Evolutionary conservation across 1,140 invertebrate species (phyloP), one percentile per base, ranked within the genome.

Genomic region (Philotrypesis tridentata): DNA sequence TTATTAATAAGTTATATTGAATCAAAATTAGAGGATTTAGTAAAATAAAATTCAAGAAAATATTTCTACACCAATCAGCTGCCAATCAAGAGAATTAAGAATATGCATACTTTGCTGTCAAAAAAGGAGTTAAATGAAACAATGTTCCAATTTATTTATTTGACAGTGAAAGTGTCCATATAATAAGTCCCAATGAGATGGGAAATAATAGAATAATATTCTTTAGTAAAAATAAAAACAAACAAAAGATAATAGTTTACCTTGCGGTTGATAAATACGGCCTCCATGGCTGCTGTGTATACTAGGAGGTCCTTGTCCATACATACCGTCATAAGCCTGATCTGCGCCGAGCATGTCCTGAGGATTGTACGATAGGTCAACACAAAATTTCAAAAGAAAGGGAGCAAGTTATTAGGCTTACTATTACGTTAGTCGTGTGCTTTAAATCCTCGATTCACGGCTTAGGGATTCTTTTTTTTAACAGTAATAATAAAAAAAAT

Each of bases 281-380:
- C 94, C 94, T 86, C 94, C 94, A 89, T 95, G 95, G 89, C 94
- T 95, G 93, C 95, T 95, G 90, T 96, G 95, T 86, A 96, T 95
- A 90, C 95, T 96, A 86, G 95, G 95, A 86, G 95, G 95, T 88
- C 95, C 95, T 93, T 96, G 96, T 89, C 95, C 95, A 93, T 98
- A 98, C 93, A 98, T 95, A 92, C 95, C 95, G 89, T 98, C 96
- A 94, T 97, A 98, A 86, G 96, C 95, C 92, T 97, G 97, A 90
- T 98, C 97, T 86, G 96, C 95, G 87, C 95, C 96, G 92, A 98
- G 95, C 95, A 97, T 97, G 92, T 97, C 96, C 95, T 97, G 94
- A 87, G 93, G 93, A 93, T 82, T 82, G 92, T 89, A 92, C 88
- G 92, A 91, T 92, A 90, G 92, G 90, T 92, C 91, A 87, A 91